Base-by-base conservation (phyloP, 1,140 invertebrate genomes). In the Dinothrombium tinctorium region DNA sequence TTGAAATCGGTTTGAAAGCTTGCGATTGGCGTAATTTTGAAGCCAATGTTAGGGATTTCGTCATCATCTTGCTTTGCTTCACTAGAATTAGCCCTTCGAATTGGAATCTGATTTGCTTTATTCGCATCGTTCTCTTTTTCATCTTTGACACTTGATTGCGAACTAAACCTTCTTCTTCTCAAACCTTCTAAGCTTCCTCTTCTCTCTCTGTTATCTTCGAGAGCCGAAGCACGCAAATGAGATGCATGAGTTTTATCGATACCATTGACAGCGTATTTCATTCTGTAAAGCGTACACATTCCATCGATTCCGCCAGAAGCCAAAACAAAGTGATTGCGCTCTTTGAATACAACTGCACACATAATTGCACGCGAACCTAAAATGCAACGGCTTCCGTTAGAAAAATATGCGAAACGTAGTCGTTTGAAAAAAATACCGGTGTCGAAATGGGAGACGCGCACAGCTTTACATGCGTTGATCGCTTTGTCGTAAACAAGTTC, bases 281-380 rank as follows among this genome's bases (percentile, higher is more conserved):
- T 71, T 55, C 69, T 71, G 54, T 87, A 89, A 45, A 87, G 61
- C 51, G 84, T 78, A 59, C 82, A 89, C 51, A 82, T 75, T 39
- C 75, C 82, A 63, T 90, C 82, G 60, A 86, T 76, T 2, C 83
- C 84, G 23, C 45, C 45, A 28, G 78, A 79, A 17, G 76, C 77
- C n/a, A 90, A 56, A 56, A 74, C 76, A 7, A 72, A 72, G 49
- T 69, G 65, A 49, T 73, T 69, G 0, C 64, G 68, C 59, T 72
- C 65, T 50, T 66, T 73, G 40, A 54, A 52, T 14, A 59, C 49
- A 7, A 74, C 68, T 56, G 76, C 79, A 51, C 87, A 89, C 84
- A 90, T 90, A 0, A 89, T 77, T 32, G 86, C 81, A 54, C 73
- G 76, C 2, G 69, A 66, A 3, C 80, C 82, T 39, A 28, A n/a